Evolutionary conservation across 2,113 vertebrate species (phyloP), one percentile per base, ranked within the genome.

Genomic region (Struthidea cinerea): DNA sequence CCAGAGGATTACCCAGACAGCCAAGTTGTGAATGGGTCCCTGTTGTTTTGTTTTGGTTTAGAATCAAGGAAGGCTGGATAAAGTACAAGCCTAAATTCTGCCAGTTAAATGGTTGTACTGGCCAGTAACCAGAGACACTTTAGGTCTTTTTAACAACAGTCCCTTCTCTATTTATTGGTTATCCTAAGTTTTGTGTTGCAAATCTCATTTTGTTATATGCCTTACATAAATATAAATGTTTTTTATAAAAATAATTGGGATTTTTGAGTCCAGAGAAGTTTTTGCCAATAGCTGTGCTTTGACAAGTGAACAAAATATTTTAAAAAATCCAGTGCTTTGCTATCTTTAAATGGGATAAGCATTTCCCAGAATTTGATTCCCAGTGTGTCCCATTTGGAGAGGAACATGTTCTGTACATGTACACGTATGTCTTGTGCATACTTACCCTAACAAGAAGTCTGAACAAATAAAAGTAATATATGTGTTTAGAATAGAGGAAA

Each of bases 291-390:
- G 7, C 12, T 71, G 10, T 77, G 23, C 24, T 76, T 89, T 85
- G 27, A 64, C 26, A 86, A 37, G 24, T 30, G 68, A 80, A 80
- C 9, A 76, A 83, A 83, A 19, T 42, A 68, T 5, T 77, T n/a
- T 2, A 0, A 20, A 61, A 80, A 56, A 22, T 42, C 4, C 21
- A 52, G 0, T 73, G 37, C 17, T 88, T 59, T 86, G 21, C 0
- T 64, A 15, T 28, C 9, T 92, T 71, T 42, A 76, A 21, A 28
- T 60, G 23, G 23, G 7, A 28, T 65, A 77, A 82, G 9, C 3
- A 24, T 79, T 71, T 83, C 27, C 27, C 30, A 74, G 32, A 67
- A 81, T 70, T 61, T 69, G 21, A 52, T 84, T 91, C 23, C 39
- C 70, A 37, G 2, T 7, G 0, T 79, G 44, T 60, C 16, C 35